Conservation (phyloP, 2,797 vertebrate genomes). For the Myripristis jacobus region DNA sequence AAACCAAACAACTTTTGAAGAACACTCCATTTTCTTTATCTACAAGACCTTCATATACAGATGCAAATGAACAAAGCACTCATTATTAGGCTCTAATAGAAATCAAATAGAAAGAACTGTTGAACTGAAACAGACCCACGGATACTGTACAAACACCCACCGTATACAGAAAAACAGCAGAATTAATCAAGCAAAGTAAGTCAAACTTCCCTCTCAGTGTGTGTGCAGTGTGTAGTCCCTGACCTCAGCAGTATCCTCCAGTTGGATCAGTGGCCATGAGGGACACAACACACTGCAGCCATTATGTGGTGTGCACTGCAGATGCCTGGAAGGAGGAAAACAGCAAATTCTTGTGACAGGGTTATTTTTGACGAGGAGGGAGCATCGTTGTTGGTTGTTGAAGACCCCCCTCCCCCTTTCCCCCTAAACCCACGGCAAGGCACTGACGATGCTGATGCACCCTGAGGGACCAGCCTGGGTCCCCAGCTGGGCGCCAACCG, state of each 20-base stretch:
- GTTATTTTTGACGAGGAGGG: conserved; percentile 56
- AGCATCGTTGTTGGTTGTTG: conserved; percentile 1
- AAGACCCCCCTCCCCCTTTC: conserved; percentile 22
- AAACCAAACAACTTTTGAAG: too few relatives aligned
- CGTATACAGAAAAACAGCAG: conserved; percentile 13
- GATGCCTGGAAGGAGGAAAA: conserved; percentile 32
- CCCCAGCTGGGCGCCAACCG: conserved; percentile 76
- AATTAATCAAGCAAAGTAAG: neutral
- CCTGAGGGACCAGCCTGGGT: conserved; percentile 39
- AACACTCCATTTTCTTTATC: too few relatives aligned
- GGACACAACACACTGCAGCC: conserved; percentile 13
- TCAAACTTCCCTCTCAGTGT: conserved; percentile 13
- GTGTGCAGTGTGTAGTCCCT: conserved; percentile 22
- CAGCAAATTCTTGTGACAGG: conserved; percentile 50
- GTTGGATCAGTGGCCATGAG: conserved; percentile 5
- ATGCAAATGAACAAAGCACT: neutral
- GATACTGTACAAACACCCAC: neutral
- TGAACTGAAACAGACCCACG: neutral
- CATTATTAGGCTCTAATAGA: neutral
- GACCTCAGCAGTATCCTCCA: conserved; percentile 33
- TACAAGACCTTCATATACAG: neutral
- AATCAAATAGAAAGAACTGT: neutral
- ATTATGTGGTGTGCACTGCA: conserved; percentile 30
- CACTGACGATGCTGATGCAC: conserved; percentile 33
- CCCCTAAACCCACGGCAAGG: conserved; percentile 17